phyloP scores from a whole-genome alignment of 2,797 vertebrate species.

The Hirundo rustica region DNA sequence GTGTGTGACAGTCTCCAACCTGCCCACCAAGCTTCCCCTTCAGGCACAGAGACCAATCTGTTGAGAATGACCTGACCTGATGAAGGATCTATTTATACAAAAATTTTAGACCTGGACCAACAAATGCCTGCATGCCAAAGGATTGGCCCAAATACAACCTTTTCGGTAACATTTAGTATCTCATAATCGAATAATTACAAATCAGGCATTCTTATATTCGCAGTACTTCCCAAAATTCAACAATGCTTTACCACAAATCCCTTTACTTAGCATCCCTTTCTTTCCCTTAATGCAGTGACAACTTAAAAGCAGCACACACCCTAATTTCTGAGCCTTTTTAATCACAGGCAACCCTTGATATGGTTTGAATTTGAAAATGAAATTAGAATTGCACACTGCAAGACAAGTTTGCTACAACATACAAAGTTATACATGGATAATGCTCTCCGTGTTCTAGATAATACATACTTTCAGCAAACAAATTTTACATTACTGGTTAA shows the following conservation, averaged over 20 bases:
- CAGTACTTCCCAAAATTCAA: not conserved
- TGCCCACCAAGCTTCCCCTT: slow-evolving; percentile 41
- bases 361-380: slow-evolving; percentile 19
- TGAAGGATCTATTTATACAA: slow-evolving; percentile 22
- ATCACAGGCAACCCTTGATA: not conserved
- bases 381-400: not conserved
- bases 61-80: slow-evolving; percentile 42
- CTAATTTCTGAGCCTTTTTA: not conserved
- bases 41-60: slow-evolving; percentile 60
- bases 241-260: not conserved
- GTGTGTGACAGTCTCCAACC: not conserved
- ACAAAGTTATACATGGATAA: not conserved
- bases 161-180: not conserved
- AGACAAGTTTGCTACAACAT: not conserved
- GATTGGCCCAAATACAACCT: not conserved
- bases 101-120: not conserved
- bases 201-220: not conserved
- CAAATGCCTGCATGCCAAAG: not conserved
- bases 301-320: not conserved
- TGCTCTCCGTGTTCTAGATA: not conserved
- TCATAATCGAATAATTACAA: not conserved
- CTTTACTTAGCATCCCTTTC: not conserved
- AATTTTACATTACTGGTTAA: not conserved
- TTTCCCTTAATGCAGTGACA: not conserved
- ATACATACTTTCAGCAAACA: not conserved